Conservation (phyloP, 2,888 invertebrate species). For the Cheilosia scutellata region DNA sequence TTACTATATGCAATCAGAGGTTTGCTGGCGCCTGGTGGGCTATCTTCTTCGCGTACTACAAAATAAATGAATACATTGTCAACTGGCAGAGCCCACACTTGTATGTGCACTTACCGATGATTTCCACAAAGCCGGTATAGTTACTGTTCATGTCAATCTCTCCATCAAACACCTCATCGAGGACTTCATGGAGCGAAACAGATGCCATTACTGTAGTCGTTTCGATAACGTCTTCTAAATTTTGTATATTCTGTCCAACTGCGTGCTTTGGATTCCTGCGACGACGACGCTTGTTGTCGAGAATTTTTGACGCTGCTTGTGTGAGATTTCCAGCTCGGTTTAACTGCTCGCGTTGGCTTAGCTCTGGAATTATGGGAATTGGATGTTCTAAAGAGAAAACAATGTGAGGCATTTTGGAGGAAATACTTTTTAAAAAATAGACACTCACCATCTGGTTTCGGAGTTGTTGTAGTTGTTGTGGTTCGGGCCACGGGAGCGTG, state of each 20-base stretch:
- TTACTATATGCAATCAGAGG: conserved; percentile 89
- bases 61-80: not conserved
- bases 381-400: conserved; percentile 45
- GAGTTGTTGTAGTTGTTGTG: conserved; percentile 62
- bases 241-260: conserved; percentile 77
- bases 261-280: conserved; percentile 80
- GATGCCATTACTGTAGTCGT: conserved; percentile 54
- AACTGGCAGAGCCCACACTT: not conserved
- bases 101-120: conserved; percentile 87
- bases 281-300: conserved; percentile 79
- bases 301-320: conserved; percentile 80
- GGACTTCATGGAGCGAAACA: conserved; percentile 44
- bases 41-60: conserved; percentile 79
- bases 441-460: conserved; percentile 70
- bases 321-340: conserved; percentile 80
- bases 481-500: conserved; percentile 34
- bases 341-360: conserved; percentile 79
- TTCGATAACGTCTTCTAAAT: conserved; percentile 51
- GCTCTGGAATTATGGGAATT: conserved; percentile 73
- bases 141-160: conserved; percentile 90
- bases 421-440: not conserved
- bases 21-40: conserved; percentile 80
- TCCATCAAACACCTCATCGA: conserved; percentile 88
- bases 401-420: not conserved
- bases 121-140: conserved; percentile 94